Evolutionary conservation across 1,140 invertebrate genomes (phyloP), one percentile per base, ranked within the genome.

Genomic region (Caenorhabditis remanei): DNA sequence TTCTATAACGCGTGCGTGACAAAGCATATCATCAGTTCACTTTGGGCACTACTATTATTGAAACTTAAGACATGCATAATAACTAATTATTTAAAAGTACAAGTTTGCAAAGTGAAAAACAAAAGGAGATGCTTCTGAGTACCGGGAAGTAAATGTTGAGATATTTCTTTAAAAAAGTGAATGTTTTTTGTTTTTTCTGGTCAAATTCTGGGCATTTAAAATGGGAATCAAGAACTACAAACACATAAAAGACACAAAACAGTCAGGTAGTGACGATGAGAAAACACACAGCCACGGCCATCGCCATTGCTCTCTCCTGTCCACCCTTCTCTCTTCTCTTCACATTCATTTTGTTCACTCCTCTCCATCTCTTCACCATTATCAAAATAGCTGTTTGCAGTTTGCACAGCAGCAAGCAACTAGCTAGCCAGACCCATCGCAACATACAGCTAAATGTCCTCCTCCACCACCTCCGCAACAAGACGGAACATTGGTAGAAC

Each of bases 301-400:
- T 79, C 21, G 14, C 46, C 41, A 71, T 21, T 13, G 40, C 71
- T 50, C 40, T 50, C 71, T 43, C 32, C 32, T n/a, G 19, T 79
- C 71, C 46, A 79, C 71, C 41, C 40, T 65, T 13, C 65, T 32
- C 24, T 21, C 21, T 21, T 16, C 40, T 8, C 11, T 13, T 65
- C 63, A 5, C 13, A 40, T 65, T 32, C 9, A 46, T 71, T 50
- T 48, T n/a, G 32, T 50, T 24, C 71, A 50, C 46, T 79, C 14
- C 43, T 48, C 71, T 79, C 40, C 24, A 11, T 32, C 71, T 50
- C 71, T 24, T 50, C 71, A 79, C n/a, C 46, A 79, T 79, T 79
- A 79, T 79, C 71, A 79, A 79, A 79, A 79, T 79, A 50, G 71
- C n/a, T 41, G 71, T n/a, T 79, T 79, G 71, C 71, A 79, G 71